phyloP scores from a whole-genome alignment of 2,888 invertebrate species.

The Gastrophysa polygoni region DNA sequence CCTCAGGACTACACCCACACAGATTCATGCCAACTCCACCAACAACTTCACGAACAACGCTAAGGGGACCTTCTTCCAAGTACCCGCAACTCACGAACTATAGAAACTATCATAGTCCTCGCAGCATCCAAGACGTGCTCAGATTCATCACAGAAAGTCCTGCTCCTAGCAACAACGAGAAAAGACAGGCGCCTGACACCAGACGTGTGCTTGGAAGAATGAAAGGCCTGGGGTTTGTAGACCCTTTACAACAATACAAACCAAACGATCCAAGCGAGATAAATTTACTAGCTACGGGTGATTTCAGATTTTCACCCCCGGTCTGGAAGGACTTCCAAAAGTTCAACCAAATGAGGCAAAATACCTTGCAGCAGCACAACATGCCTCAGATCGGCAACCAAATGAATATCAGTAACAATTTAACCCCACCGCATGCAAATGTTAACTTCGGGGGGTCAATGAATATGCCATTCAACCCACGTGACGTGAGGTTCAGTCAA shows the following conservation, averaged over 20 bases:
- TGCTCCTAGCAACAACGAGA: slow-evolving; percentile 14
- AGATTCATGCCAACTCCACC: slow-evolving; percentile 40
- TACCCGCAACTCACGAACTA: slow-evolving; percentile 40
- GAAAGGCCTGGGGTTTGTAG: slow-evolving; percentile 45
- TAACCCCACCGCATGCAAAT: background rate
- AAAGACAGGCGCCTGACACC: background rate
- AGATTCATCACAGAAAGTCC: slow-evolving; percentile 36
- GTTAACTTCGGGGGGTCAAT: background rate
- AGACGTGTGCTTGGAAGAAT: background rate
- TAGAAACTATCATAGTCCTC: slow-evolving; percentile 42
- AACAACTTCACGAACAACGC: slow-evolving; percentile 23
- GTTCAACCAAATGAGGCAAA: slow-evolving; percentile 4
- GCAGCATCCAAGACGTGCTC: slow-evolving; percentile 53
- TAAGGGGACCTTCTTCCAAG: slow-evolving; percentile 37
- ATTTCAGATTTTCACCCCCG: slow-evolving; percentile 57
- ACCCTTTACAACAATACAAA: slow-evolving; percentile 73
- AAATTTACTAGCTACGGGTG: slow-evolving; percentile 70
- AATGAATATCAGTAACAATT: background rate
- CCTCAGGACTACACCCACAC: slow-evolving; percentile 45
- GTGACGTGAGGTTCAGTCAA: too few relatives aligned
- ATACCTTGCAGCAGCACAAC: background rate
- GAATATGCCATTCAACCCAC: too few relatives aligned
- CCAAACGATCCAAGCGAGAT: slow-evolving; percentile 77
- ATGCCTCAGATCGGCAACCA: too few relatives aligned
- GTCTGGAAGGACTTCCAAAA: slow-evolving; percentile 42